Evolutionary conservation across 2,888 invertebrate genomes (phyloP).

Genomic region (Cheilosia variabilis): DNA sequence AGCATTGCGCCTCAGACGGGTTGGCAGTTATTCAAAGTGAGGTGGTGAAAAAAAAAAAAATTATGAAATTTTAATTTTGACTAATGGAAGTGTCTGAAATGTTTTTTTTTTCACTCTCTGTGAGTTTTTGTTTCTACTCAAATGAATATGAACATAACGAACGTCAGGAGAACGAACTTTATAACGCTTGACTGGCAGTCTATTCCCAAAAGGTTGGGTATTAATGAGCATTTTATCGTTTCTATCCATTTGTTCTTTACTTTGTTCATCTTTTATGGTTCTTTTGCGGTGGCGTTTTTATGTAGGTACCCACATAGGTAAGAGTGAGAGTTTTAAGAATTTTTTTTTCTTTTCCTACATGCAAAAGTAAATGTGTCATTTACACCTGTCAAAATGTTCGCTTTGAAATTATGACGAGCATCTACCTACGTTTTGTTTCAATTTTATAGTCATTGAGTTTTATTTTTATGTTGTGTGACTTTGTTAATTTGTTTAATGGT

Average conservation of each 20-base stretch:
- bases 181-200: slow-evolving; percentile 46
- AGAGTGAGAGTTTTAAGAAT: not conserved
- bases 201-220: slow-evolving; percentile 53
- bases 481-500: slow-evolving; percentile 10
- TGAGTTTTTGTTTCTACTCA: not conserved
- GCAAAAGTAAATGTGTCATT: slow-evolving; percentile 21
- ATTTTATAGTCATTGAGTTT: not conserved
- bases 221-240: slow-evolving; percentile 59
- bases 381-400: slow-evolving; percentile 29
- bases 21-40: slow-evolving; percentile 58
- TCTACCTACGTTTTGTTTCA: not conserved
- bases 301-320: not conserved
- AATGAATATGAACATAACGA: slow-evolving; percentile 18
- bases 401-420: not conserved
- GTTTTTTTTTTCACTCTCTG: not conserved
- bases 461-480: not conserved
- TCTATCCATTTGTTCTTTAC: slow-evolving; percentile 47
- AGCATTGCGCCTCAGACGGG: slow-evolving; percentile 1
- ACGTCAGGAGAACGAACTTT: slow-evolving; percentile 35
- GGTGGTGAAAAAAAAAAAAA: slow-evolving; percentile 53
- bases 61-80: slow-evolving; percentile 75
- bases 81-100: slow-evolving; percentile 69
- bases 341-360: not conserved
- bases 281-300: not conserved
- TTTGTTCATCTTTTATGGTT: slow-evolving; percentile 22